Evolutionary conservation across 2,797 vertebrate species (phyloP), one percentile per base, ranked within the genome.

Genomic region (Oceanodroma leucorhoa): DNA sequence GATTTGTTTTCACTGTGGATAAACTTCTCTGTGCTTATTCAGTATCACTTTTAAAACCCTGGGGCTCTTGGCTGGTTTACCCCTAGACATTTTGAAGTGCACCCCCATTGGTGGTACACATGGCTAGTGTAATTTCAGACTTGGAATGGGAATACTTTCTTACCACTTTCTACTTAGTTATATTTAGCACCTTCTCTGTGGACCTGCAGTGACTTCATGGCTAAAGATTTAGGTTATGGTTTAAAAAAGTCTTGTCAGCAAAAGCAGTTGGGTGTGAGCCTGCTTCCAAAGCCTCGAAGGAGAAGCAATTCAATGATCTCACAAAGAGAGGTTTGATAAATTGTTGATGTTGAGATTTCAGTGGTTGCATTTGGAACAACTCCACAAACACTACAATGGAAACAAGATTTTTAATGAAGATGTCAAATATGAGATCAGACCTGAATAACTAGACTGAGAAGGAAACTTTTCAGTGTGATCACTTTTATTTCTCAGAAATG

Each of bases 321-420:
- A 13, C 6, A 5, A 54, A 26, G 40, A 62, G 19, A 73, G 40
- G 15, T 75, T 34, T 87, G 50, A 21, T 77, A 53, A 70, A 22
- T 45, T 50, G 58, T 41, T 70, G 29, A 38, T 81, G 18, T 8
- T 67, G 82, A 90, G 36, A 86, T 76, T 83, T 79, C 54, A 45
- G 61, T 7, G 14, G 26, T 57, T 83, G 64, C 45, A 1, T 87
- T 87, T 94, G 64, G 45, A 87, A 78, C 36, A 46, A 36, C 34
- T 96, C 83, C 32, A 89, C 78, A 64, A 88, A 95, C 91, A 90
- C 90, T 97, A 93, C 94, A 51, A 23, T 54, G 57, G 71, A 87
- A 89, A 75, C 41, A 55, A 38, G 17, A 5, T 51, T 77, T 93
- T 87, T 70, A 58, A 64, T 64, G 40, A 82, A 81, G 62, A 64